A percentile compares a stretch with the other conserved stretches of the same genome.
Conservation (phyloP, 2,888 invertebrate species). For the Aspidiotus rigidus region DNA sequence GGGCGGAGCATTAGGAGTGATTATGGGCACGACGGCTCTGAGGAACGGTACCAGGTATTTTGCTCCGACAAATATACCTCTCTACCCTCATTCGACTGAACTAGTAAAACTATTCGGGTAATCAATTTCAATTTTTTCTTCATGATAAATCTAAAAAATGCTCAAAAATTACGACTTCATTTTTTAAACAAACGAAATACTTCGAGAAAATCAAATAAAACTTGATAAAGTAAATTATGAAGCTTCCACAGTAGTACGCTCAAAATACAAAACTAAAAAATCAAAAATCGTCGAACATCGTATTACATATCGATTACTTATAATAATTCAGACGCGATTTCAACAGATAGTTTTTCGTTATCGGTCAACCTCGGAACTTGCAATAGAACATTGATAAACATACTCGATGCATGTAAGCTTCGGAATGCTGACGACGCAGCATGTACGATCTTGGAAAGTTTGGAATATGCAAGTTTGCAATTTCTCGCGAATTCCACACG, state of each 20-base stretch:
- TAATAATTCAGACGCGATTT: not conserved
- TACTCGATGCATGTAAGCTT: not conserved
- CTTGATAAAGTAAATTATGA: not conserved
- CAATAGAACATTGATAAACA: not conserved
- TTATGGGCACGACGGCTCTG: conserved; percentile 3
- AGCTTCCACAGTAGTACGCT: conserved; percentile 2
- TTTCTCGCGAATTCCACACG: not conserved
- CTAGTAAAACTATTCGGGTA: conserved; percentile 1
- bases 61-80: not conserved
- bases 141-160: conserved; percentile 1
- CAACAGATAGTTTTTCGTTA: not conserved
- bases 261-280: conserved; percentile 1
- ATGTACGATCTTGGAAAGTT: not conserved
- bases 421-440: not conserved
- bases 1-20: conserved; percentile 3
- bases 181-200: conserved; percentile 1
- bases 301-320: conserved; percentile 1
- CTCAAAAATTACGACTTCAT: not conserved
- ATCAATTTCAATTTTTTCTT: conserved; percentile 1
- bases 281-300: not conserved
- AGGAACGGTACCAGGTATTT: conserved; percentile 2
- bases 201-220: conserved; percentile 1
- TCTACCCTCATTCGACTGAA: conserved; percentile 2
- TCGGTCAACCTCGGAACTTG: not conserved
- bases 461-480: not conserved